Evolutionary conservation across 2,113 vertebrate genomes (phyloP), one percentile per base, ranked within the genome.

Genomic region (Gila orcuttii): DNA sequence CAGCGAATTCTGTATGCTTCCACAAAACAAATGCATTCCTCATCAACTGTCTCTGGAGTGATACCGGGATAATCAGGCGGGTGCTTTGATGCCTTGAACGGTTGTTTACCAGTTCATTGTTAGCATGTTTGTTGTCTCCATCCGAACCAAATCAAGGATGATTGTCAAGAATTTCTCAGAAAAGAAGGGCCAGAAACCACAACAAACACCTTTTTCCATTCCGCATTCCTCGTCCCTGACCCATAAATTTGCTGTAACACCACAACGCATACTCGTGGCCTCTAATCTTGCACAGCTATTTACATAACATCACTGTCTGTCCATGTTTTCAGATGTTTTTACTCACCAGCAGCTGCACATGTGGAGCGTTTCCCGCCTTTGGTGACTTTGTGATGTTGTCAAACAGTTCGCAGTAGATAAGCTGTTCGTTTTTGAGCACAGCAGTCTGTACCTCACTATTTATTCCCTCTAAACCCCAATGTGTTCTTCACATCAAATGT

Each of bases 71-170:
- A 85, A 86, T 87, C 85, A 84, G 57, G 28, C 19, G 25, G 47
- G 57, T 60, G 45, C 66, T 88, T 88, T 84, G 83, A 89, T 86
- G 87, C 64, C 79, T 33, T 62, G 57, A 88, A 86, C 73, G 69
- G 80, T 71, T 90, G 89, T 89, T 91, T 91, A 88, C 80, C 66
- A 86, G 82, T 90, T 74, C 45, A 28, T 86, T 75, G 85, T 87
- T 81, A 77, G 74, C 39, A 69, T 79, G 52, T 85, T 82, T 89
- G 86, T 88, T 86, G 82, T 85, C 4, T 75, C 74, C 79, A 80
- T 85, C 82, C 50, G 42, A 74, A 71, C 86, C 60, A 75, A 85
- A 87, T 87, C 74, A 39, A 82, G 82, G 85, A 82, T 88, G 79
- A 87, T 88, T 89, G 82, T 87, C 78, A 85, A 83, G 85, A 88